Base-by-base conservation (phyloP, 2,797 vertebrate species). In the Alcedo quadribrachys region DNA sequence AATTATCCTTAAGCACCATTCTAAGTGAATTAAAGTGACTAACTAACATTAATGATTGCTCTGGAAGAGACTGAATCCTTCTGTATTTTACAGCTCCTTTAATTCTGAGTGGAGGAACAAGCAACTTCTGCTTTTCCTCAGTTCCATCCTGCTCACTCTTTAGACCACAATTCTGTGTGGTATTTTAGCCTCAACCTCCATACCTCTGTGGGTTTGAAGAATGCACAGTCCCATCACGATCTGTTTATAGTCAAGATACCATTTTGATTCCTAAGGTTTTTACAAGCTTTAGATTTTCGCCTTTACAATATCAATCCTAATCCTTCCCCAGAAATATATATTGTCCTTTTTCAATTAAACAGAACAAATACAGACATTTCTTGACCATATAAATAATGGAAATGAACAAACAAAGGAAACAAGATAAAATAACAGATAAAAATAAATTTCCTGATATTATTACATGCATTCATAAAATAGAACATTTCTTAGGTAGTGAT, bases 1-100 rank as follows among this genome's bases (percentile, higher is more conserved):
- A 88, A 78, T 81, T 71, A 80, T 81, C 80, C 42, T 87, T 66
- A 85, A 94, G 66, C 55, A 58, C 42, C 13, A n/a, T 62, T 87
- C 42, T 54, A 71, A 89, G 73, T 25, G 48, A 94, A 87, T 95
- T 90, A 89, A 91, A 87, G 48, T 90, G 94, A 82, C 81, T 90
- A 90, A 95, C 78, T 71, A 70, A 78, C 60, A 30, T 89, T 87
- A 87, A 78, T 69, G 92, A 89, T 80, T 6, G 2, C 87, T 51
- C 40, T 81, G 77, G 76, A 91, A 79, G 51, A 51, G 63, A 48
- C 15, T 46, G 79, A 82, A 78, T 53, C 45, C 28, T 65, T 65
- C 37, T 3, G 54, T 43, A 12, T 82, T 87, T 89, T 51, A 83
- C 62, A 65, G 48, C 40, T 79, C 13, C 45, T 69, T 65, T 40